Evolutionary conservation across 2,888 invertebrate genomes (phyloP).

Genomic region (Drosophila mimetica): DNA sequence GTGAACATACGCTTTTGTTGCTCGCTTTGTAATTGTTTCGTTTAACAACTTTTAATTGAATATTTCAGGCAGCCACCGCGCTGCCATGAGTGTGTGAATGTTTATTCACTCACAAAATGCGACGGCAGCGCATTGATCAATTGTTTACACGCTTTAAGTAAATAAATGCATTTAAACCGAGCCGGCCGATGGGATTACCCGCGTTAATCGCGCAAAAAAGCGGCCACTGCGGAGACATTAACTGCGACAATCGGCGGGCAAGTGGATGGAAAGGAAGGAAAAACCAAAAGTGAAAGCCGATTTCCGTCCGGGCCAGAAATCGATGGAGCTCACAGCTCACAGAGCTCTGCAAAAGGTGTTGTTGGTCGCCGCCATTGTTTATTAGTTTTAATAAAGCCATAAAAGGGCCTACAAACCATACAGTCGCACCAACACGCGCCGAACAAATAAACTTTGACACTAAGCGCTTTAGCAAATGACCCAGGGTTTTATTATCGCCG

Average conservation of each 20-base stretch:
- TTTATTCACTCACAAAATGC: conserved; percentile 46
- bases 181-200: conserved; percentile 32
- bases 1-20: conserved; percentile 24
- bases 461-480: conserved; percentile 71
- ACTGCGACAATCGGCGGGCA: conserved; percentile 3
- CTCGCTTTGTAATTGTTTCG: conserved; percentile 68
- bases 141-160: conserved; percentile 69
- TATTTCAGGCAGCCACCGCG: conserved; percentile 54
- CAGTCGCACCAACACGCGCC: conserved; percentile 8
- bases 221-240: conserved; percentile 38
- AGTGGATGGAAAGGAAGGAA: neutral
- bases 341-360: conserved; percentile 9
- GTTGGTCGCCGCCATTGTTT: conserved; percentile 46
- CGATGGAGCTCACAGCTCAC: conserved; percentile 24
- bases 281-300: conserved; percentile 35
- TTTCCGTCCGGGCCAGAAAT: conserved; percentile 21
- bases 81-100: conserved; percentile 35
- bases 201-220: conserved; percentile 42
- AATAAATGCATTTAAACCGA: conserved; percentile 58
- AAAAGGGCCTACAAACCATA: conserved; percentile 29
- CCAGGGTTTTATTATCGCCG: conserved; percentile 39
- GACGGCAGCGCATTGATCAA: conserved; percentile 53
- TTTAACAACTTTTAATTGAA: conserved; percentile 74
- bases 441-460: conserved; percentile 66
- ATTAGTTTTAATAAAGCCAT: conserved; percentile 75